These are phyloP conservation scores for Epicauta chinensis DNA, from an alignment of 1,140 invertebrate genomes.

Conservation along the genomic window DNA sequence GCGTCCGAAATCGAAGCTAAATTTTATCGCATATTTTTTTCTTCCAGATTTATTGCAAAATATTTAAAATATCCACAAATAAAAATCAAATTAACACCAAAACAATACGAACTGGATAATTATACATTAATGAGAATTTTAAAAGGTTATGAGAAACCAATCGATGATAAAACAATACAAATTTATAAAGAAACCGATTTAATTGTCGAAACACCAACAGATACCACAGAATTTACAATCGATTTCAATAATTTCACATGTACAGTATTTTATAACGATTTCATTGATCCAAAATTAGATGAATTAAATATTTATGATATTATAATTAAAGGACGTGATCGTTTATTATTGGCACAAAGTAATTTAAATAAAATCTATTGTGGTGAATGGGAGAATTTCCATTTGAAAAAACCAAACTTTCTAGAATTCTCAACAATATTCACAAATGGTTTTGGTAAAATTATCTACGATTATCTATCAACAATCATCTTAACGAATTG, in stretches of 20 bases:
- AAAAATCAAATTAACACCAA: background rate
- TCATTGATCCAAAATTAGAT: background rate
- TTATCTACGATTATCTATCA: conserved; percentile 5
- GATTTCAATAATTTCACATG: conserved; percentile 5
- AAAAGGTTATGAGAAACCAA: background rate
- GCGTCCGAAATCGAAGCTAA: no score
- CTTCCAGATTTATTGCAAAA: conserved; percentile 22
- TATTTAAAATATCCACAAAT: conserved; percentile 2
- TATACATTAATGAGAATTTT: background rate
- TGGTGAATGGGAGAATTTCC: conserved; percentile 10
- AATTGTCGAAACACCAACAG: background rate
- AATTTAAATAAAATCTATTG: conserved; percentile 3
- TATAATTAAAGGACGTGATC: conserved; percentile 8
- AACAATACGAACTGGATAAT: background rate
- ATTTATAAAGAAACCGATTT: background rate
- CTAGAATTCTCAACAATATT: background rate
- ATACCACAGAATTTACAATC: conserved; percentile 5
- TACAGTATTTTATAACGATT: conserved; percentile 3
- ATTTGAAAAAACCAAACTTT: conserved; percentile 1
- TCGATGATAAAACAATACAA: background rate
- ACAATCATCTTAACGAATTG: background rate
- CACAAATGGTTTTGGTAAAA: conserved; percentile 4
- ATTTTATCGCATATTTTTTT: background rate
- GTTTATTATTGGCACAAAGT: conserved; percentile 1
- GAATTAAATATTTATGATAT: conserved; percentile 10